Evolutionary conservation across 2,113 vertebrate genomes (phyloP).

Genomic region (Zosterops hypoxanthus): DNA sequence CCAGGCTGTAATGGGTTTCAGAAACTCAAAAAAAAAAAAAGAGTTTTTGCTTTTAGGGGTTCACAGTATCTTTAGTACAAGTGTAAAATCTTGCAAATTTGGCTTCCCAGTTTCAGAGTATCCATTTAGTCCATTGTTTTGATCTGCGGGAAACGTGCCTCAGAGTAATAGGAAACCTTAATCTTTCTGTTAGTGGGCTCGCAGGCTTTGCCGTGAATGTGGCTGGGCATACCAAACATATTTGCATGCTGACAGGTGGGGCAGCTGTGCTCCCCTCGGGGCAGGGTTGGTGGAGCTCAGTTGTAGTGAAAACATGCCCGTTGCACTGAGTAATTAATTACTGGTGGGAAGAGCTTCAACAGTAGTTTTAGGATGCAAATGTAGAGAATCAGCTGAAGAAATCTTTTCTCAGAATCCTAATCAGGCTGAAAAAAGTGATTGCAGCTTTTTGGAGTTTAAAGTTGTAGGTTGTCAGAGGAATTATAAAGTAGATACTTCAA

Average conservation of each 20-base stretch:
- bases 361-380: not conserved
- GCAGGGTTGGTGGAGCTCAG: not conserved
- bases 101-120: not conserved
- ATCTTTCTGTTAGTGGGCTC: not conserved
- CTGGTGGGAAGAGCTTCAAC: not conserved
- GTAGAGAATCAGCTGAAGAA: not conserved
- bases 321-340: not conserved
- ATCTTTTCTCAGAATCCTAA: not conserved
- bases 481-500: not conserved
- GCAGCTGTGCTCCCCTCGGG: constrained; percentile 22
- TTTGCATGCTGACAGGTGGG: constrained; percentile 2
- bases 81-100: not conserved
- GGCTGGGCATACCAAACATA: constrained; percentile 47
- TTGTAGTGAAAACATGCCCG: not conserved
- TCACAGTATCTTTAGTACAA: not conserved
- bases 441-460: not conserved
- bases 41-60: accelerated
- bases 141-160: not conserved
- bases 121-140: not conserved
- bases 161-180: not conserved
- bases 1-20: not conserved
- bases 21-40: not conserved
- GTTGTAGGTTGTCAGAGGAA: not conserved
- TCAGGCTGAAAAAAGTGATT: not conserved
- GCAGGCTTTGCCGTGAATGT: not conserved